These are phyloP conservation scores for Tenebrosternarchus preto DNA, from an alignment of 2,113 vertebrate species.

Conservation along the genomic window DNA sequence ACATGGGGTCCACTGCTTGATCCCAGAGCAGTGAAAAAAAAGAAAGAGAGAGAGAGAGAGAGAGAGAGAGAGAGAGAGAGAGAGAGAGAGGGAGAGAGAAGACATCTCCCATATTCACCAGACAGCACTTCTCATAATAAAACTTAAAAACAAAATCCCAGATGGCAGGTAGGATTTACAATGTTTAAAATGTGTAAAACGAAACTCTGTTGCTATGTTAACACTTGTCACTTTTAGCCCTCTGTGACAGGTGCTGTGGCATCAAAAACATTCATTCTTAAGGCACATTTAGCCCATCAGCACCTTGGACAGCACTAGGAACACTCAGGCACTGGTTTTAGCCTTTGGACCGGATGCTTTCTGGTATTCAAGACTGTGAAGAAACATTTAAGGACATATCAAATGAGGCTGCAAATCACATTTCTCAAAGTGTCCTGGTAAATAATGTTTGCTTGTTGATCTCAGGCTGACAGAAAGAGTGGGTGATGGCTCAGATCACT, in stretches of 20 bases:
- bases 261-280: background rate
- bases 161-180: background rate
- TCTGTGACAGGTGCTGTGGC: background rate
- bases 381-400: no score
- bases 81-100: background rate
- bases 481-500: background rate
- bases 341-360: no score
- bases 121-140: background rate
- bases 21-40: conserved; percentile 28
- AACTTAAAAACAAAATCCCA: conserved; percentile 11
- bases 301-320: no score
- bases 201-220: background rate
- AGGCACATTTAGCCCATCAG: background rate
- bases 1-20: conserved; percentile 40
- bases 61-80: background rate
- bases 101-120: background rate
- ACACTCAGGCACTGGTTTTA: no score
- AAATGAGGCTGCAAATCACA: no score
- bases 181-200: background rate
- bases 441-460: no score
- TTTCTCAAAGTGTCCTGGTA: no score
- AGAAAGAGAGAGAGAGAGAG: conserved; percentile 7
- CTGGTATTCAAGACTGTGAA: no score
- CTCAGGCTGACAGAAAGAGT: background rate
- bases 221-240: background rate